Evolutionary conservation across 2,888 invertebrate species (phyloP).

Genomic region (Spisula subtruncata): DNA sequence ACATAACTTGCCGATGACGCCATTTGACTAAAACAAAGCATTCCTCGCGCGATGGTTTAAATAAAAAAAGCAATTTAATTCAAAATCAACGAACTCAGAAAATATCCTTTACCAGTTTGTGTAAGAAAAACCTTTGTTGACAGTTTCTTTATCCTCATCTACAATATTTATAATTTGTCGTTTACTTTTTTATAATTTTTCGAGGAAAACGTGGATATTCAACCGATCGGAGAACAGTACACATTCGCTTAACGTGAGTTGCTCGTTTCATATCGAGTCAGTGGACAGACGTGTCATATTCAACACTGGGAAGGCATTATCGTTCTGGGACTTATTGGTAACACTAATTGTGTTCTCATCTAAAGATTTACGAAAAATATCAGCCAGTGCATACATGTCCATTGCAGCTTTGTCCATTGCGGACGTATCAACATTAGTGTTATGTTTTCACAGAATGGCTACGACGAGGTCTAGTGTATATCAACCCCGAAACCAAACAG

Average conservation of each 20-base stretch:
- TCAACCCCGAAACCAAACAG: too few relatives aligned
- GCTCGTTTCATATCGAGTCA: background rate
- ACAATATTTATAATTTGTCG: too few relatives aligned
- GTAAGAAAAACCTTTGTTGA: too few relatives aligned
- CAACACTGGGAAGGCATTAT: conserved; percentile 86
- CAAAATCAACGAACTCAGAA: too few relatives aligned
- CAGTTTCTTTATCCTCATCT: too few relatives aligned
- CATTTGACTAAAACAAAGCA: too few relatives aligned
- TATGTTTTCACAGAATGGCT: conserved; percentile 86
- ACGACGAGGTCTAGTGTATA: too few relatives aligned
- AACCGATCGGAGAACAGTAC: background rate
- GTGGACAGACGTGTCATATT: conserved; percentile 37
- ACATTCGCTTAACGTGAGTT: background rate
- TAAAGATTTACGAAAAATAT: conserved; percentile 90
- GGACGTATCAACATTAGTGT: conserved; percentile 91
- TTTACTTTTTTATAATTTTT: background rate
- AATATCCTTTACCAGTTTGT: too few relatives aligned
- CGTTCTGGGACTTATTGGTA: conserved; percentile 92
- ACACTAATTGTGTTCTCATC: conserved; percentile 94
- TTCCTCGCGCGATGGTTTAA: too few relatives aligned
- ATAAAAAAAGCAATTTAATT: too few relatives aligned
- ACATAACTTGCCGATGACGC: too few relatives aligned
- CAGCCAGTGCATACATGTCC: conserved; percentile 94
- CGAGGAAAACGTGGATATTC: background rate
- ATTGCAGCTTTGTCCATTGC: conserved; percentile 94